A percentile compares a stretch with the other conserved stretches of the same genome.
phyloP scores from a whole-genome alignment of 1,140 invertebrate genomes.

The Arctopsyche grandis region DNA sequence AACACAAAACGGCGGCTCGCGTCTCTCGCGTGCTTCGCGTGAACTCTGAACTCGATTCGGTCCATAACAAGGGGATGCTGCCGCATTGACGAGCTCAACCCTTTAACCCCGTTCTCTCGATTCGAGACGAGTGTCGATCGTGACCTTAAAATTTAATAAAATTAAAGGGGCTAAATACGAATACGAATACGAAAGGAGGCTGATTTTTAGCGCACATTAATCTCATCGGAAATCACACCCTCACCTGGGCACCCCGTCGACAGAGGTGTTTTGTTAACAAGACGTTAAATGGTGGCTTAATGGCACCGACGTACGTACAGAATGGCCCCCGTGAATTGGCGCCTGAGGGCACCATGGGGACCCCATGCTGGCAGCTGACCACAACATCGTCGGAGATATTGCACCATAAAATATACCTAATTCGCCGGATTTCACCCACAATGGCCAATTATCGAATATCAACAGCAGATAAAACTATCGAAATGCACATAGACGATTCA shows the following conservation, averaged over 20 bases:
- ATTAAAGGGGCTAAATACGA: neutral
- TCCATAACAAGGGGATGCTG: slow-evolving; percentile 42
- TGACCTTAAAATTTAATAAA: neutral
- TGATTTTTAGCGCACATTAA: neutral
- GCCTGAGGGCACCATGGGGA: slow-evolving; percentile 2
- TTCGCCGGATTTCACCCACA: neutral
- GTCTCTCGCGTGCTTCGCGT: slow-evolving; percentile 11
- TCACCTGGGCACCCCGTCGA: slow-evolving; percentile 11
- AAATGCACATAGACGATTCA: no score
- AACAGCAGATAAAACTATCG: neutral
- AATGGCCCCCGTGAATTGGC: slow-evolving; percentile 6
- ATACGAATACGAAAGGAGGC: neutral
- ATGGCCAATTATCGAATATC: neutral
- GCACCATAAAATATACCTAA: neutral
- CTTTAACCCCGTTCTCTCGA: slow-evolving; percentile 40
- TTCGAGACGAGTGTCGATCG: neutral
- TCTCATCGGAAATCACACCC: slow-evolving; percentile 7
- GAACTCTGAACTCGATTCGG: slow-evolving; percentile 10
- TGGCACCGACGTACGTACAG: neutral
- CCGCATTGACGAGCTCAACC: slow-evolving; percentile 21
- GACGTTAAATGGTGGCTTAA: slow-evolving; percentile 24
- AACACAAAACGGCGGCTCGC: slow-evolving; percentile 16
- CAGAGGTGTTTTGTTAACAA: slow-evolving; percentile 33
- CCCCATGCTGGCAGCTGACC: slow-evolving; percentile 21
- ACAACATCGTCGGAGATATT: neutral